Evolutionary conservation across 2,888 invertebrate species (phyloP), one percentile per base, ranked within the genome.

Genomic region (Nomada ruficornis): DNA sequence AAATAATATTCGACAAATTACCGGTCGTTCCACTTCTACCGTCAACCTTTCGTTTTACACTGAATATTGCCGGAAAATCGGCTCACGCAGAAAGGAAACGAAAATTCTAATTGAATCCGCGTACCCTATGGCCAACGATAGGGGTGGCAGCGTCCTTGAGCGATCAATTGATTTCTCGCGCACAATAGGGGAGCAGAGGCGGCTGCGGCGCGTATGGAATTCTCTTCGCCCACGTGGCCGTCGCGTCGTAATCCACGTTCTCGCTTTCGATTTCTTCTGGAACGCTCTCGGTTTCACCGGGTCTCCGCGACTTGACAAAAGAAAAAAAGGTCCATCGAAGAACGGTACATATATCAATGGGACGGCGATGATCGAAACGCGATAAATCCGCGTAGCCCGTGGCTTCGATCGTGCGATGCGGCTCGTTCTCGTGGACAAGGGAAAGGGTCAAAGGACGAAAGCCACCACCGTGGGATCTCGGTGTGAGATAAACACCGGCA

Each of bases 401-500:
- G 77, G 75, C 59, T 82, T 74, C 75, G 88, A 88, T 84, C 88
- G 86, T 84, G 87, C 87, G 82, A 77, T 84, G 77, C 68, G 78
- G 65, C 78, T 69, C 62, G 71, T 73, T 77, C 84, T 47, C 42
- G 80, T 67, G 81, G 81, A 82, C 67, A 63, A 57, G 23, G 57
- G 79, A 84, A 86, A 85, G 87, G 91, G 91, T 91, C 89, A 91
- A 91, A 91, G 91, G 90, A 91, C 91, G 90, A 86, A 89, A 91
- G 90, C 90, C 87, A 90, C 89, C 89, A 90, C 87, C 91, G 91
- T 91, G 91, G 91, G 91, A 91, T 91, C 89, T 86, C 84, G 85
- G 89, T 82, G 42, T 81, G 87, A 89, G 89, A 89, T 89, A 89
- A 89, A 86, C 87, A 89, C 80, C 82, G 85, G 77, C 86, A 85